Evolutionary conservation across 2,888 invertebrate species (phyloP), one percentile per base, ranked within the genome.

Genomic region (Drosophila sordidapex): DNA sequence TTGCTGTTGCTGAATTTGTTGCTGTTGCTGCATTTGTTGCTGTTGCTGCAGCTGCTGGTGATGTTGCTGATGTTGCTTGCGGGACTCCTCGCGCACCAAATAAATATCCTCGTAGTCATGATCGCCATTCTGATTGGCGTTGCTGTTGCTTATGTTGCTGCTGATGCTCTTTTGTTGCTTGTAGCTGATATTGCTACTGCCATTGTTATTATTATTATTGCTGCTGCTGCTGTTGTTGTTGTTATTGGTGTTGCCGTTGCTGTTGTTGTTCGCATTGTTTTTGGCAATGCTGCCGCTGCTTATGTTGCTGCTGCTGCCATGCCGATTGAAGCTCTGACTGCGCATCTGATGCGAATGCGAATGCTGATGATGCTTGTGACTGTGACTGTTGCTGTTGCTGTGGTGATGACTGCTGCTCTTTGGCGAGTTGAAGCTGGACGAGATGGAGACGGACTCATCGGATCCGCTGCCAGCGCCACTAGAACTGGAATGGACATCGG

Each of bases 31-130:
- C 40, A 40, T 40, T 40, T 40, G 40, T 1, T 21, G 78, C 1
- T 70, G 82, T 0, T 77, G 79, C 1, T 85, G 82, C 0, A 72
- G 77, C 10, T 72, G 75, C 0, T 60, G 69, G 0, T 83, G 79
- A 25, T 84, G 84, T 0, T 82, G 85, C 29, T 83, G 83, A 36
- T 85, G 86, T 48, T 91, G 87, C 75, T 92, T 92, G 25, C 91
- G 92, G 13, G 93, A 93, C 76, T 95, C 95, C 56, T 96, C 96
- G 61, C 95, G 94, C 59, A 96, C 95, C 92, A 96, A 91, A 91
- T 97, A 97, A 72, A 97, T 97, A 87, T 97, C 97, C 92, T 97
- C 97, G 91, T 97, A 97, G 90, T 97, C 97, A 87, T 96, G 96
- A 79, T 95, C 95, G 73, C 94, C 94, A 18, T 82, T 78, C 69